phyloP scores from a whole-genome alignment of 2,113 vertebrate species.

The Lagopus leucura region DNA sequence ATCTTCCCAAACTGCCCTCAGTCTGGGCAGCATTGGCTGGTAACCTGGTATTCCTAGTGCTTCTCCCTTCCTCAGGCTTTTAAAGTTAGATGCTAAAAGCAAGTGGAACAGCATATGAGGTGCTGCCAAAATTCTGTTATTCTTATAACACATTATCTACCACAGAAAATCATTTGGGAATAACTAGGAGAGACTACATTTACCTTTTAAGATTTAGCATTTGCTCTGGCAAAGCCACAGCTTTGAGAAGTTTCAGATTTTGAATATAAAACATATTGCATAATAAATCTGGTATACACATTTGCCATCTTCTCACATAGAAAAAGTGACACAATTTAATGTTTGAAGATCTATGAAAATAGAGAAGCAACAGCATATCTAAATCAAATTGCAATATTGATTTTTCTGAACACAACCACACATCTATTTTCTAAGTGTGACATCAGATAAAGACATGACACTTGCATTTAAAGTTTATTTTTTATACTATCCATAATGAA shows the following conservation, averaged over 20 bases:
- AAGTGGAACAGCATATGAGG: neutral
- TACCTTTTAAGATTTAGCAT: neutral
- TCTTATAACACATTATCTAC: neutral
- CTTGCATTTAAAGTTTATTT: neutral
- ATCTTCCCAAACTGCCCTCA: neutral
- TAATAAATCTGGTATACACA: neutral
- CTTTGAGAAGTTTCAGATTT: neutral
- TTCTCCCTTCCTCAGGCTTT: neutral
- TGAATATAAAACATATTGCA: neutral
- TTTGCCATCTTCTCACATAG: neutral
- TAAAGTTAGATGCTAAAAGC: neutral
- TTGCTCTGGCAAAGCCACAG: neutral
- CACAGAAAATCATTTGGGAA: neutral
- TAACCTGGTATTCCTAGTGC: neutral
- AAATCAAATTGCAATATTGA: slow-evolving; percentile 8
- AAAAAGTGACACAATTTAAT: slow-evolving; percentile 15
- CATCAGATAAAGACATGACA: neutral
- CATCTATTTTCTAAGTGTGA: neutral
- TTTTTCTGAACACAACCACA: neutral
- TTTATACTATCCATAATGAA: neutral
- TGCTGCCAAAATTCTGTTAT: neutral
- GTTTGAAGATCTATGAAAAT: neutral
- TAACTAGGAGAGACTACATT: neutral
- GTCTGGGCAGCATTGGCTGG: neutral
- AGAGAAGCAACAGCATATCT: neutral